Evolutionary conservation across 2,113 vertebrate genomes (phyloP), one percentile per base, ranked within the genome.

Genomic region (Scophthalmus maximus): DNA sequence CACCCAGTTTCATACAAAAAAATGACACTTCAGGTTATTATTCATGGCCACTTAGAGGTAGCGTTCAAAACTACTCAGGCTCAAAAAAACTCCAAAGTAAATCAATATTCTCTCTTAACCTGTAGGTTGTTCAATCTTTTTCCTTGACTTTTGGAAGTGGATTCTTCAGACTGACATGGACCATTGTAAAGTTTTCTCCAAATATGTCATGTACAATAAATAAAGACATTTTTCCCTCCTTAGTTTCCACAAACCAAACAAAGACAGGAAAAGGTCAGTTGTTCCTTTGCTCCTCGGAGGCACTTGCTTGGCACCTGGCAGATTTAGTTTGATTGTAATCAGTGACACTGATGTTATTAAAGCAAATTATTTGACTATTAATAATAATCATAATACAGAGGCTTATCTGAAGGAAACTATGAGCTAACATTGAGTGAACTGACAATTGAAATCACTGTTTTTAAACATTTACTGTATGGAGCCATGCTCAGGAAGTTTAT

Each of bases 321-420:
- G 18, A 30, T 53, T 64, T 57, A 56, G 64, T 36, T 18, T 8
- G 7, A 36, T 18, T 36, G 15, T 12, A n/a, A n/a, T n/a, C n/a
- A n/a, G n/a, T n/a, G n/a, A n/a, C n/a, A n/a, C n/a, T n/a, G 11
- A 52, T 36, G 20, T 9, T 12, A 26, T 59, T 40, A 85, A 68
- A 66, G 11, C 55, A 67, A 60, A 83, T 55, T 18, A 49, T 44
- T 7, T 11, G 18, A 49, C 12, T 17, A 1, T 30, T 50, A 42
- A 38, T 62, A 7, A 68, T 59, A 71, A 38, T 62, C 5, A 68
- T 59, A 71, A 71, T 36, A 49, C 1, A 1, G 12, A 29, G 11
- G 55, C 44, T 82, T 79, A 78, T 84, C 53, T 69, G 53, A 23
- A 46, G 76, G 78, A 86, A 73, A 36, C 72, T 7, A 15, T 10